Evolutionary conservation across 2,888 invertebrate genomes (phyloP), one percentile per base, ranked within the genome.

Genomic region (Oligia strigilis): DNA sequence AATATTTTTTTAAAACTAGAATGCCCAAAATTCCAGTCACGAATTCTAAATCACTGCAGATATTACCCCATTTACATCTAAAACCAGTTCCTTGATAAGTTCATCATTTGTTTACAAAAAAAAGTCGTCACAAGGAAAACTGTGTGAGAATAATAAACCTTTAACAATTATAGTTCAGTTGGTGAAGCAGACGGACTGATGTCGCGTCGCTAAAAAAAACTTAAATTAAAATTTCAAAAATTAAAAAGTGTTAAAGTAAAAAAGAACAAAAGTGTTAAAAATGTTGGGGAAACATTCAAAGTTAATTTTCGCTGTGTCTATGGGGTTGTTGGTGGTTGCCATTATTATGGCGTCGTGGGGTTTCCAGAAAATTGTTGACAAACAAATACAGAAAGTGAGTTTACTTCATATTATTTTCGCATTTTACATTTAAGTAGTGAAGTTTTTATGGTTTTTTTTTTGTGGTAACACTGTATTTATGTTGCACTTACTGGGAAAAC

Each of bases 361-460:
- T 0, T 96, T 97, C 82, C 97, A 97, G 80, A 95, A 93, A 89
- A 95, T 97, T 36, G 92, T 97, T 40, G 93, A 93, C 66, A 93
- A 90, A 73, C 96, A 97, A 91, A 95, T 97, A 80, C 94, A 96
- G 78, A 95, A 97, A 95, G 97, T 97, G 92, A 95, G 93, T 90
- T 62, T 67, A 40, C 6, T 78, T 74, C 29, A 58, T 60, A 4
- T 84, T 75, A 0, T 72, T 4, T 52, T 70, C 0, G 43, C 13
- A 40, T 19, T 66, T 23, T 72, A 36, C 5, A 62, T 69, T 23
- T 72, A 23, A 58, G 23, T 9, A 49, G 8, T 29, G 19, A 29
- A 29, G 49, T 17, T 55, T 43, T 75, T n/a, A 13, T n/a, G 17
- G 0, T 36, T 29, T 29, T 46, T 29, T 23, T 52, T 52, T 66